Conservation (phyloP, 2,888 invertebrate species). For the Scaptomyza polygonia region DNA sequence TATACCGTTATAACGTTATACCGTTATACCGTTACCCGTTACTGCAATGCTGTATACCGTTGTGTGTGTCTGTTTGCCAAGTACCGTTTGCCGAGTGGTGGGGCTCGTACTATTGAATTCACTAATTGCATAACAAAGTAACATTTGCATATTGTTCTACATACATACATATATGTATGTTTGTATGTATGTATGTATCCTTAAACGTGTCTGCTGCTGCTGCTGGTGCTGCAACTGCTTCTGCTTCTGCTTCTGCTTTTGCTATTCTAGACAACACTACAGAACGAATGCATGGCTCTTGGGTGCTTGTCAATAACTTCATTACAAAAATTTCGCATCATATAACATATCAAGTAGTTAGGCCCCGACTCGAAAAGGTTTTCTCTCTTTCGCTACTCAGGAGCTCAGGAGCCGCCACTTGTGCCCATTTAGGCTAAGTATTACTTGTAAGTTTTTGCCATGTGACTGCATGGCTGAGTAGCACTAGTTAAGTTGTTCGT, state of each 20-base stretch:
- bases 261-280: conserved; percentile 2
- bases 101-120: conserved; percentile 74
- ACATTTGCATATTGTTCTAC: conserved; percentile 77
- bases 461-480: conserved; percentile 72
- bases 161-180: conserved; percentile 35
- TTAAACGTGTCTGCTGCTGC: conserved; percentile 45
- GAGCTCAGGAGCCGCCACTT: conserved; percentile 60
- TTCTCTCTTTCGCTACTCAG: not conserved
- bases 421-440: conserved; percentile 77
- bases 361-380: conserved; percentile 15
- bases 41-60: conserved; percentile 12
- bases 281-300: not conserved
- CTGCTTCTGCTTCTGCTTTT: conserved; percentile 3
- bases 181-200: conserved; percentile 38
- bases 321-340: conserved; percentile 74
- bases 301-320: conserved; percentile 69
- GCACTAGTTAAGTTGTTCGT: conserved; percentile 56
- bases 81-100: conserved; percentile 48
- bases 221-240: not conserved
- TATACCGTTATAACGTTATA: conserved; percentile 21
- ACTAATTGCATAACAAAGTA: conserved; percentile 83
- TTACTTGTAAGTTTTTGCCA: conserved; percentile 76
- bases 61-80: conserved; percentile 47
- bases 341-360: conserved; percentile 54
- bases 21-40: conserved; percentile 23